phyloP scores from a whole-genome alignment of 1,140 invertebrate genomes.

The Chironomus striatipennis region DNA sequence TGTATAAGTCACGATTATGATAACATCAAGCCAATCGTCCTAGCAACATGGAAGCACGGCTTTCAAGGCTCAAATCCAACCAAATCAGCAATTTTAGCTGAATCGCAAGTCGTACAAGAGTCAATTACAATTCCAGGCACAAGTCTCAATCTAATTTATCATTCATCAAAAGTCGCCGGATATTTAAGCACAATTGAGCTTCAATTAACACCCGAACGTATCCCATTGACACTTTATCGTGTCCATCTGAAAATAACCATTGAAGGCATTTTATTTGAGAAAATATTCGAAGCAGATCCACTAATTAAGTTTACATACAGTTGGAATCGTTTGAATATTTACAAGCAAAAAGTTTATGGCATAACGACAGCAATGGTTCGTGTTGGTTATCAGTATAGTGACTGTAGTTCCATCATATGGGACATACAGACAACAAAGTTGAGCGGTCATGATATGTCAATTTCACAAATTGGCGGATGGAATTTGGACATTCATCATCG shows the following conservation, averaged over 20 bases:
- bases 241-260: constrained; percentile 88
- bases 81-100: constrained; percentile 82
- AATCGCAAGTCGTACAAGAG: constrained; percentile 93
- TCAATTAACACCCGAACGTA: constrained; percentile 78
- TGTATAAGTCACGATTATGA: constrained; percentile 90
- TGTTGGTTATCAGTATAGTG: constrained; percentile 91
- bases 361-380: constrained; percentile 86
- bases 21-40: constrained; percentile 83
- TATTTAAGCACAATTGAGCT: constrained; percentile 92
- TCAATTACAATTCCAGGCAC: constrained; percentile 87
- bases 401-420: constrained; percentile 91
- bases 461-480: constrained; percentile 93
- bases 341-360: constrained; percentile 87
- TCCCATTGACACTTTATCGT: constrained; percentile 69
- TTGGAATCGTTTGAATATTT: constrained; percentile 95
- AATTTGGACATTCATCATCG: constrained; percentile 95
- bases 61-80: constrained; percentile 93
- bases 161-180: constrained; percentile 83
- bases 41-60: constrained; percentile 93
- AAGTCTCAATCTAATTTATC: constrained; percentile 87
- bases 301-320: constrained; percentile 93
- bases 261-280: constrained; percentile 88
- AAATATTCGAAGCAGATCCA: constrained; percentile 89
- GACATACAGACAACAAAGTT: constrained; percentile 90
- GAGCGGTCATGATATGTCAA: constrained; percentile 92